Evolutionary conservation across 2,113 vertebrate genomes (phyloP).

Genomic region (Blennius ocellaris): DNA sequence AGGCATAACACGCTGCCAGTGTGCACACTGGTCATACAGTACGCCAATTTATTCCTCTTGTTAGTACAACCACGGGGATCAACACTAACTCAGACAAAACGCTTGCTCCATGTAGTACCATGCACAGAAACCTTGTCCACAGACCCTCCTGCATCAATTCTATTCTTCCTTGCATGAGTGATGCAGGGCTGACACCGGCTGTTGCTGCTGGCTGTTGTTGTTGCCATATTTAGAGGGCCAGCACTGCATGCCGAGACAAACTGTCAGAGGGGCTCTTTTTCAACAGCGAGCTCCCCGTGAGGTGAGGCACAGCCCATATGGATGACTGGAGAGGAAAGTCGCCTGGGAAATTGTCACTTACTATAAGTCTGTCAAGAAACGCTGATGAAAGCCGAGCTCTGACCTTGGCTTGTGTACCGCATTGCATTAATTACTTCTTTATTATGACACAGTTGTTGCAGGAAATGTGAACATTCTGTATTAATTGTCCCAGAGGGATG

Average conservation of each 20-base stretch:
- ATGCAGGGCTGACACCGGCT: conserved; percentile 34
- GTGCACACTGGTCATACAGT: conserved; percentile 2
- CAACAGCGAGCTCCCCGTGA: conserved; percentile 33
- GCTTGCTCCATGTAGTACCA: neutral
- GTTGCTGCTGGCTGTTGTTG: conserved; percentile 58
- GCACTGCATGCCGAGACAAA: conserved; percentile 41
- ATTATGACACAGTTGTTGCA: conserved; percentile 43
- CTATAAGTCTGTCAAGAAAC: conserved; percentile 37
- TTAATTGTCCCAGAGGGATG: conserved; percentile 51
- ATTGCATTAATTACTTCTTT: conserved; percentile 51
- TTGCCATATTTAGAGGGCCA: conserved; percentile 65
- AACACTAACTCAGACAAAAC: neutral
- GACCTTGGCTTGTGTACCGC: conserved; percentile 54
- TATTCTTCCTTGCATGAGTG: conserved; percentile 13
- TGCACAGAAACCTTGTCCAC: conserved; percentile 8
- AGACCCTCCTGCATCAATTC: conserved; percentile 23
- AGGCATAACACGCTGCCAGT: conserved; percentile 9
- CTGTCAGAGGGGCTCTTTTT: conserved; percentile 60
- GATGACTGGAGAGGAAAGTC: conserved; percentile 39
- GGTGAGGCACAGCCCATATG: conserved; percentile 40
- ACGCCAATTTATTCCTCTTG: conserved; percentile 3
- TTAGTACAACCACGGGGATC: conserved; percentile 1
- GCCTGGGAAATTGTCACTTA: conserved; percentile 53
- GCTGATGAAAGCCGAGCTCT: conserved; percentile 48
- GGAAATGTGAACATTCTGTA: conserved; percentile 54